Base-by-base conservation (phyloP, 2,888 invertebrate species). In the Drymonia ruficornis region DNA sequence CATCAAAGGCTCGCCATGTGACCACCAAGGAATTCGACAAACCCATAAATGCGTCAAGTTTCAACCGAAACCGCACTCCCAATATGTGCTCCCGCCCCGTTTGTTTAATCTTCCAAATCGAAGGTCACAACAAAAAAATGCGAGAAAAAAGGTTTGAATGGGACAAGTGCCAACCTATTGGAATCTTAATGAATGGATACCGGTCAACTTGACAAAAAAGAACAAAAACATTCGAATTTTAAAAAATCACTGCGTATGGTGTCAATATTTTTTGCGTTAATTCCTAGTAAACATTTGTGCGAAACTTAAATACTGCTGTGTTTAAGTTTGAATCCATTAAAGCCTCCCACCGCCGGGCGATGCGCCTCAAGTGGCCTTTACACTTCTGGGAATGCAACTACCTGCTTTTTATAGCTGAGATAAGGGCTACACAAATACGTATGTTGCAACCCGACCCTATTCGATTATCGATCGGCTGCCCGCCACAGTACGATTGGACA, bases 381-480 rank as follows among this genome's bases (percentile, higher is more conserved):
- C 70, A 63, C 67, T 89, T 86, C 87, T 81, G 80, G 78, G 90
- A 89, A 90, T 82, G 79, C 81, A 82, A 83, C 91, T 91, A 91
- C 91, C 91, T 91, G 91, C 84, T 87, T 84, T 88, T 89, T 86
- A 84, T 84, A 83, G 77, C 67, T 46, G 63, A 83, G 83, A 87
- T 86, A 84, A 82, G 80, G 78, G 74, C 76, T 77, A 73, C 72
- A 81, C 82, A 84, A 84, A 83, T 83, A 84, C 83, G 80, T 65
- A n/a, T n/a, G n/a, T n/a, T n/a, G 74, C 73, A 79, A 80, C 76
- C 78, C 87, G 76, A 82, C 84, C 80, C 70, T 76, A 76, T 86
- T 84, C 76, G 71, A 79, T 78, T 75, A 83, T 80, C 73, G 82
- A 88, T 84, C 75, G 63, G 61, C 71, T 65, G 63, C 61, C 23